These are phyloP conservation scores for Aspidiotus rigidus DNA, from an alignment of 2,888 invertebrate species.

Conservation along the genomic window DNA sequence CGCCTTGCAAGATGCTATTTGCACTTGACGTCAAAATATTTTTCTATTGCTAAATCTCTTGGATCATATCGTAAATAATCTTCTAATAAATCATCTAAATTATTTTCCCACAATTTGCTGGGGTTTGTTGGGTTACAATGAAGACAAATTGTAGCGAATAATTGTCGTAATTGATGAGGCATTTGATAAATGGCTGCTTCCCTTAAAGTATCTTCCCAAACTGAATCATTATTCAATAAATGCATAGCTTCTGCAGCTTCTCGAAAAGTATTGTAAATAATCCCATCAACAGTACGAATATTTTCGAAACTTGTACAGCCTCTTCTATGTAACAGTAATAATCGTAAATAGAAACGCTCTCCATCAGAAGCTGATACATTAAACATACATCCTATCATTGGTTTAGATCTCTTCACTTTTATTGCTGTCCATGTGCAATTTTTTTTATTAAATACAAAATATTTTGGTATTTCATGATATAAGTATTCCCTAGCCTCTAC, in stretches of 20 bases:
- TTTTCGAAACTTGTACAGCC: neutral
- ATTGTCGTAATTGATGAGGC: neutral
- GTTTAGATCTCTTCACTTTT: too few species aligned
- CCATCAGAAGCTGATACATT: neutral
- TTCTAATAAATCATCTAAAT: neutral
- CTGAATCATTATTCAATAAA: neutral
- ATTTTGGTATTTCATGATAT: conserved; percentile 23
- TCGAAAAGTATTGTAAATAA: neutral
- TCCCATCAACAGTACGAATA: neutral
- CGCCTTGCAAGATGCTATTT: too few species aligned
- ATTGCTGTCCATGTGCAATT: too few species aligned
- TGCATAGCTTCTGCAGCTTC: neutral
- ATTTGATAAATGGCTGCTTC: neutral
- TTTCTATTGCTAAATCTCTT: neutral
- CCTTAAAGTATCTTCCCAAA: neutral
- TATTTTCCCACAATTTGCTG: neutral
- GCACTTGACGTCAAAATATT: too few species aligned
- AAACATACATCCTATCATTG: neutral
- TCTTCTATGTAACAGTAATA: neutral
- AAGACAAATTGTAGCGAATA: neutral
- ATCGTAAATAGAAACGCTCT: neutral
- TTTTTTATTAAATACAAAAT: conserved; percentile 14
- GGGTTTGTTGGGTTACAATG: neutral
- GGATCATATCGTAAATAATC: neutral
- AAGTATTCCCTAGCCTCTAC: too few species aligned